These are phyloP conservation scores for Chelonus formosanus DNA, from an alignment of 2,888 invertebrate species.

Conservation along the genomic window DNA sequence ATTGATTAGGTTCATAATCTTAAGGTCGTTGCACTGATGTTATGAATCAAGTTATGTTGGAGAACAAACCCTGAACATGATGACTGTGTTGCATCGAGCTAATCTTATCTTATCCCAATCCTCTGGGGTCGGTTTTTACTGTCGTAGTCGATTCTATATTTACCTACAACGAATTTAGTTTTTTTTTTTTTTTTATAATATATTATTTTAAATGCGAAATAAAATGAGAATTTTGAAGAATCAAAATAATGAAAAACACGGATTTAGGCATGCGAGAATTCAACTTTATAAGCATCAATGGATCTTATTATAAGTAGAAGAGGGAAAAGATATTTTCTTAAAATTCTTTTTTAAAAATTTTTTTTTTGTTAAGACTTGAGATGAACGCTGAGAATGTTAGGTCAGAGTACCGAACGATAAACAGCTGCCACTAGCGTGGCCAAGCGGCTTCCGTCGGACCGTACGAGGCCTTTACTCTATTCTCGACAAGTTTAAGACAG, in stretches of 20 bases:
- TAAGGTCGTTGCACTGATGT: conserved; percentile 30
- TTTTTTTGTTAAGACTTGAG: conserved; percentile 14
- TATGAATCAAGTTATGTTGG: conserved; percentile 14
- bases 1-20: conserved; percentile 9
- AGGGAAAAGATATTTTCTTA: no score
- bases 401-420: conserved; percentile 39
- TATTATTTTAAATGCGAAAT: neutral
- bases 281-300: no score
- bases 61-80: conserved; percentile 17
- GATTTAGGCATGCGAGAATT: no score
- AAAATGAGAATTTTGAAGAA: neutral
- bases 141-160: conserved; percentile 6
- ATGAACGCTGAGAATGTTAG: conserved; percentile 21
- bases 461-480: conserved; percentile 27
- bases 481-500: conserved; percentile 8
- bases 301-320: no score
- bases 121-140: conserved; percentile 38
- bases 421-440: conserved; percentile 43
- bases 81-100: conserved; percentile 38
- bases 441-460: conserved; percentile 49
- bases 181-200: no score
- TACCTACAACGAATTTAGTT: conserved; percentile 10
- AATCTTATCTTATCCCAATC: conserved; percentile 60
- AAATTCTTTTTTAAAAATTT: neutral
- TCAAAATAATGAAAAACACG: no score